A percentile compares a stretch with the other conserved stretches of the same genome.
Evolutionary conservation across 1,140 invertebrate genomes (phyloP).

Genomic region (Armadillidium nasatum): DNA sequence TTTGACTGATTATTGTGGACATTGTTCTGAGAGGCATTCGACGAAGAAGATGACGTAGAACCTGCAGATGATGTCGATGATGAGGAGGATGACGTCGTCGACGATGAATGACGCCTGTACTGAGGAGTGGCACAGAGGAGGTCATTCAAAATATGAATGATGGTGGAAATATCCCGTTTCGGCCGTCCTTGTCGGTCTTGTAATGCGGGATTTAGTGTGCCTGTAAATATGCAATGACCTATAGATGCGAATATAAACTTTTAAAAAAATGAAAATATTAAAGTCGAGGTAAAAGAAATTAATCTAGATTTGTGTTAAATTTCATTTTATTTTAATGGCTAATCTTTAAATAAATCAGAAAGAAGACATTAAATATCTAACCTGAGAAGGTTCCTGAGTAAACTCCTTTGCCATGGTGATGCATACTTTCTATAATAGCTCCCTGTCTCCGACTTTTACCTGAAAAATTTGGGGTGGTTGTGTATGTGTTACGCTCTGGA

Average conservation of each 20-base stretch:
- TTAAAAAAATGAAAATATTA: no score
- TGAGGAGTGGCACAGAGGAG: conserved; percentile 77
- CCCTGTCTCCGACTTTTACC: conserved; percentile 57
- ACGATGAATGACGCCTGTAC: conserved; percentile 60
- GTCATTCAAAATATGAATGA: conserved; percentile 92
- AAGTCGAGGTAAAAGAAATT: no score
- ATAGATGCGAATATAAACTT: neutral
- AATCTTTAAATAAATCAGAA: no score
- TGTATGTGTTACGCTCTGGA: neutral
- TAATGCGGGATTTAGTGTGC: conserved; percentile 86
- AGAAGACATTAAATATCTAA: conserved; percentile 38
- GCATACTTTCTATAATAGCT: conserved; percentile 87
- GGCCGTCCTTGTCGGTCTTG: conserved; percentile 85
- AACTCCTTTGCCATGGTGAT: conserved; percentile 81
- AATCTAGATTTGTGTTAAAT: no score
- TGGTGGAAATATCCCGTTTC: conserved; percentile 85
- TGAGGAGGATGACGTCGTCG: conserved; percentile 55
- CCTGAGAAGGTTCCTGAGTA: conserved; percentile 59
- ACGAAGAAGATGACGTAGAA: conserved; percentile 9
- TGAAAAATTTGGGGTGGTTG: neutral
- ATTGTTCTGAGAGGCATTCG: neutral
- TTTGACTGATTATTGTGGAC: neutral
- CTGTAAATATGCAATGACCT: conserved; percentile 56
- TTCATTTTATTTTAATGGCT: no score
- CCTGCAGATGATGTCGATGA: conserved; percentile 13